Base-by-base conservation (phyloP, 2,797 vertebrate genomes). In the Poeciliopsis turneri region DNA sequence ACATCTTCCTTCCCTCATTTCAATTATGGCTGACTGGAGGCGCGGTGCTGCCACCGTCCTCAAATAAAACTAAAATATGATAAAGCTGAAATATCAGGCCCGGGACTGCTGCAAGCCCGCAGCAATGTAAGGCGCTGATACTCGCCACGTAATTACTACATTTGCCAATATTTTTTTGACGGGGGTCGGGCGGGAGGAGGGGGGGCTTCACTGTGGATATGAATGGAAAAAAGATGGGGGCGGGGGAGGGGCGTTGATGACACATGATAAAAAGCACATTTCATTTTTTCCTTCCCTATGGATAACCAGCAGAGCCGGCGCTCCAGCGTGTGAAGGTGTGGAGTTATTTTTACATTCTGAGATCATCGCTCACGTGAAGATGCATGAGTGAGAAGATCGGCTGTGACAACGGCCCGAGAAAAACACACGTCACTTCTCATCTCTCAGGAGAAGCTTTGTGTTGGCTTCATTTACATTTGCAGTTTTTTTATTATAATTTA, bases 41-140 rank as follows among this genome's bases (percentile, higher is more conserved):
- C 93, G 75, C 76, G 76, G 83, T 69, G 86, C 92, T 84, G 92
- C 92, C 91, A 87, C 86, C 86, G 61, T 91, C 90, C 91, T 93
- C 91, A 91, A 94, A 93, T 93, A 93, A 92, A 94, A 93, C 90
- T 93, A 91, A 91, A 94, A 94, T 92, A 92, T 92, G 92, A 94
- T 92, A 91, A 93, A 92, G 90, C 91, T 88, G 89, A 86, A 92
- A 86, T 91, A 93, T 90, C 88, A 90, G 89, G 86, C 85, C 84
- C 55, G 53, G 78, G 87, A 90, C 88, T 47, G 91, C 89, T 88
- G 61, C 79, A 7, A 75, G 90, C 90, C 90, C 49, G 6, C 2
- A 90, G 92, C 92, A 84, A 88, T 89, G 85, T 85, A 74, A 84
- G 87, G 83, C 80, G 25, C 82, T 78, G 87, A 94, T 88, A 87